These are phyloP conservation scores for Cinara cedri DNA, from an alignment of 2,888 invertebrate genomes.

Conservation along the genomic window DNA sequence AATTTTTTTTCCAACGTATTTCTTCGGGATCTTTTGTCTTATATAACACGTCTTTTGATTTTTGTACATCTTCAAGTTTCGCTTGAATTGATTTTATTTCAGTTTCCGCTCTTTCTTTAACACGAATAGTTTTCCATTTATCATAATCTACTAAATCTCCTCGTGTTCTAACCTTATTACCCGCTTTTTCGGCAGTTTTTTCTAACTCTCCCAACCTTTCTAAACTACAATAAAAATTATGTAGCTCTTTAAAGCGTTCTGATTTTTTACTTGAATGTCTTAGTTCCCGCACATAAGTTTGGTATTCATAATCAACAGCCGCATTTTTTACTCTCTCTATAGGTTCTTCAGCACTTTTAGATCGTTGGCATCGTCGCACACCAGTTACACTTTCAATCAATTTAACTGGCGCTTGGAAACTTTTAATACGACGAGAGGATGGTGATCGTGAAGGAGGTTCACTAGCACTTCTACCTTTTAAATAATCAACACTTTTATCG, in stretches of 20 bases:
- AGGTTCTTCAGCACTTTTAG: constrained; percentile 63
- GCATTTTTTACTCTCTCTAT: constrained; percentile 59
- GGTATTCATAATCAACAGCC: constrained; percentile 66
- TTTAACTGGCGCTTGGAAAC: constrained; percentile 64
- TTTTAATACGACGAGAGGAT: constrained; percentile 71
- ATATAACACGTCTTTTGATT: constrained; percentile 83
- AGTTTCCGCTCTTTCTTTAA: constrained; percentile 79
- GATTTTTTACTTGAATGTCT: constrained; percentile 72
- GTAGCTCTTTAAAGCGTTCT: constrained; percentile 81
- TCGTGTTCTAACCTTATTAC: constrained; percentile 74
- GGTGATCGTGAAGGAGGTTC: constrained; percentile 72
- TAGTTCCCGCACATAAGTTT: constrained; percentile 72
- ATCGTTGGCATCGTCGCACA: constrained; percentile 64
- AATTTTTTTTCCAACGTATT: constrained; percentile 79
- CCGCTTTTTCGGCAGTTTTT: constrained; percentile 73
- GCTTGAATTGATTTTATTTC: constrained; percentile 79
- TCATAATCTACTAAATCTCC: constrained; percentile 86
- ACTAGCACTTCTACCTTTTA: constrained; percentile 69
- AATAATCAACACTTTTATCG: constrained; percentile 53
- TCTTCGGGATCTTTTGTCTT: constrained; percentile 76
- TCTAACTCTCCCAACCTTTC: constrained; percentile 85
- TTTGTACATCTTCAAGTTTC: constrained; percentile 79
- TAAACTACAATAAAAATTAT: constrained; percentile 82
- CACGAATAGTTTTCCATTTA: constrained; percentile 81
- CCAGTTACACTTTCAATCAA: constrained; percentile 63